Evolutionary conservation across 2,797 vertebrate genomes (phyloP).

Genomic region (Cryptoprocta ferox): DNA sequence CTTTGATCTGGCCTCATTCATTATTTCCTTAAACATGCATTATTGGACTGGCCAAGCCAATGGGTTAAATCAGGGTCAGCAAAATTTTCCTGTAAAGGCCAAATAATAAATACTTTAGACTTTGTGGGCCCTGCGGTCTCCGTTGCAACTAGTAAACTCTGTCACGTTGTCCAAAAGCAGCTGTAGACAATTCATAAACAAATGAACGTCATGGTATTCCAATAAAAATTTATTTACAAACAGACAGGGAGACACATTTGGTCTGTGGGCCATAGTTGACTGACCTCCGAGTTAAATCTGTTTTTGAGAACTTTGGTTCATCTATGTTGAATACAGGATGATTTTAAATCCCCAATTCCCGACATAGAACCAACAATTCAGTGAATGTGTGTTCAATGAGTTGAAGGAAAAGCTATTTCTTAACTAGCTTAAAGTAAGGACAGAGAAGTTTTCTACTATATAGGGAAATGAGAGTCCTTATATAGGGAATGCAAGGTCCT

Average conservation of each 20-base stretch:
- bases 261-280: neutral
- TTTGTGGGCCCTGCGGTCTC: neutral
- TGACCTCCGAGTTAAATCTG: neutral
- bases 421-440: neutral
- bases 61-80: neutral
- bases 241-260: neutral
- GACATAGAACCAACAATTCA: neutral
- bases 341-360: neutral
- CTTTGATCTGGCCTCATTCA: neutral
- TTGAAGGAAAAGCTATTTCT: neutral
- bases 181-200: neutral
- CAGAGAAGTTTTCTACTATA: neutral
- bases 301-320: neutral
- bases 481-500: too few species aligned
- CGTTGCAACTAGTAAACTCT: neutral
- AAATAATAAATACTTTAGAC: neutral
- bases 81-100: neutral
- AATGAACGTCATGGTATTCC: neutral
- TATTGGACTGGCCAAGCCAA: neutral
- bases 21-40: constrained; percentile 29
- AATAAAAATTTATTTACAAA: neutral
- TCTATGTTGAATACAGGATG: neutral
- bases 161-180: neutral
- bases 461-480: neutral
- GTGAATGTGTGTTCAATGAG: neutral